phyloP scores from a whole-genome alignment of 92 coral and sea anemone species.

The Blastomussa wellsi region DNA sequence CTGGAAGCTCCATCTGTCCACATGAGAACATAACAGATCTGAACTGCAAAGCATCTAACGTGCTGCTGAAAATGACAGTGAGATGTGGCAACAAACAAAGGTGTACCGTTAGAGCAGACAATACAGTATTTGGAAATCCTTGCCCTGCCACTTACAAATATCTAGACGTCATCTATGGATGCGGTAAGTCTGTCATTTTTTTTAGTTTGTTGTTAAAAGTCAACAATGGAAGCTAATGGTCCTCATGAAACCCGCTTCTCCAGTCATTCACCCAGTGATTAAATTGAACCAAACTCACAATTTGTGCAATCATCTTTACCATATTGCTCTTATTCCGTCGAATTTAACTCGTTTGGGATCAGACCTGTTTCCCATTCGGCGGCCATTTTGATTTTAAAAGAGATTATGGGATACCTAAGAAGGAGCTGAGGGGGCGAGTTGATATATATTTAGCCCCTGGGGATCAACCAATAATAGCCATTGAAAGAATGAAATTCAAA shows the following conservation, averaged over 20 bases:
- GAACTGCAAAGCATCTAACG: constrained; percentile 44
- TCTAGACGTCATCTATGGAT: constrained; percentile 67
- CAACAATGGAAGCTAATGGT: background rate
- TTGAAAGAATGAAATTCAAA: too few relatives aligned
- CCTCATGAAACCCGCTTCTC: background rate
- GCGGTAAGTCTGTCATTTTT: constrained; percentile 56
- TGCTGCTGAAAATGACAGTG: constrained; percentile 35
- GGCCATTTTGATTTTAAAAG: too few relatives aligned
- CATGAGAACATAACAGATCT: constrained; percentile 50
- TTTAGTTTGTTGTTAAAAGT: background rate
- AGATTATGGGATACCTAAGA: too few relatives aligned
- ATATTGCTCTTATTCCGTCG: background rate
- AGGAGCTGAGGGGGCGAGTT: too few relatives aligned
- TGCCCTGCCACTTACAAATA: constrained; percentile 76
- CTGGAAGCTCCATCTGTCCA: constrained; percentile 71
- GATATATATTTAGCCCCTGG: too few relatives aligned
- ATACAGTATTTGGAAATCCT: constrained; percentile 61
- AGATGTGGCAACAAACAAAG: constrained; percentile 54
- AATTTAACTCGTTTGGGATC: too few relatives aligned
- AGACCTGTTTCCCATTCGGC: too few relatives aligned
- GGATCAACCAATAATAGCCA: too few relatives aligned
- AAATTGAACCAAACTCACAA: background rate
- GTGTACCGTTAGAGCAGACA: constrained; percentile 65
- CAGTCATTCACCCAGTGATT: background rate
- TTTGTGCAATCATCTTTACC: background rate